Base-by-base conservation (phyloP, 2,113 vertebrate species). In the Corydoras sp. region DNA sequence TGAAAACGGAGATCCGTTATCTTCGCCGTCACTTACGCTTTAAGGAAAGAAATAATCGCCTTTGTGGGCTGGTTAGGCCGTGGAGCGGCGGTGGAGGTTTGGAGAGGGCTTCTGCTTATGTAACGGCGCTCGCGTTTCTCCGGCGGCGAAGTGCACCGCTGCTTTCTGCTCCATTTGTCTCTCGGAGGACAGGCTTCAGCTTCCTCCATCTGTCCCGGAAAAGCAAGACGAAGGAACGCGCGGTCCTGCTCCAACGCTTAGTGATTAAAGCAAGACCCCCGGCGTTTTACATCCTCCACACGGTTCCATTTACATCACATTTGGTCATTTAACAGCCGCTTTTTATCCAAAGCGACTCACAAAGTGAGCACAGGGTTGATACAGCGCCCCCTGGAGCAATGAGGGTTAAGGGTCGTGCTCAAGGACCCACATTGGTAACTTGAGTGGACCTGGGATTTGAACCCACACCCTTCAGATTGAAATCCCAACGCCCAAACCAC, bases 151-250 rank as follows among this genome's bases (percentile, higher is more conserved):
- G 59, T 24, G 53, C 76, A 58, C 29, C 29, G 53, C n/a, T 15
- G 50, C 68, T 56, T 58, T 67, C 51, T 51, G 50, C 53, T 62
- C 51, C n/a, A 62, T 35, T 29, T 56, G 29, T 67, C 29, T 69
- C 61, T 62, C 64, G 9, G 15, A 58, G 61, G 66, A 73, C 68
- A 53, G 43, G 14, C 48, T 64, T 69, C 48, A 63, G 8, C 55
- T 55, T 65, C 55, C 62, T 59, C 74, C 62, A 79, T 79, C 74
- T 73, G 77, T 30, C n/a, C 54, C 32, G 43, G 3, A 31, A 15
- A 56, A 7, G 35, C 32, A 12, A 14, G 14, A 29, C 18, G 11
- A n/a, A n/a, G n/a, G 35, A 51, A 32, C 35, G 35, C 13, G 29
- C 9, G 3, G 14, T 31, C 50, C 29, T 7, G 54, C 54, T n/a